phyloP scores from a whole-genome alignment of 2,888 invertebrate species.

The Rhabditoides inermis region DNA sequence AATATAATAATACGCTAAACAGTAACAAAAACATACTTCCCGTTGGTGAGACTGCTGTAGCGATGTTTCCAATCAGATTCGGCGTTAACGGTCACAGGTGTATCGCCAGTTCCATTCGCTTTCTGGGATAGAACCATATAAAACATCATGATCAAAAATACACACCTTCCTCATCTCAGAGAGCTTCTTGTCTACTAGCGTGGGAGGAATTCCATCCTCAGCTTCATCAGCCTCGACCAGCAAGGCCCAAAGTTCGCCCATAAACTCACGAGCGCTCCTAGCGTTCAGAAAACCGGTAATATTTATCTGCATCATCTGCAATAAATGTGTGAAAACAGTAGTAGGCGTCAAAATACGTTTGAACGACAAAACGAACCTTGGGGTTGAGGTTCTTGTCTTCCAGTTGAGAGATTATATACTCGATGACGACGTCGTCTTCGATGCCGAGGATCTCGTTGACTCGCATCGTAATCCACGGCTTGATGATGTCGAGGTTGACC shows the following conservation, averaged over 20 bases:
- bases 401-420: constrained; percentile 95
- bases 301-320: constrained; percentile 74
- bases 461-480: constrained; percentile 96
- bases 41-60: constrained; percentile 1
- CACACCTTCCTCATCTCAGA: constrained; percentile 86
- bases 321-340: neutral
- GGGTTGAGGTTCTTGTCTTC: constrained; percentile 66
- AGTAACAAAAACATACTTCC: no score
- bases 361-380: constrained; percentile 28
- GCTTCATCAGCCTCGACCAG: constrained; percentile 77
- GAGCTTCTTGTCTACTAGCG: constrained; percentile 87
- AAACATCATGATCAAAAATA: no score
- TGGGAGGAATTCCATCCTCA: constrained; percentile 86
- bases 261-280: constrained; percentile 89
- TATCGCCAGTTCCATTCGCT: neutral
- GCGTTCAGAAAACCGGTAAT: constrained; percentile 97
- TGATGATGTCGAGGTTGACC: constrained; percentile 90
- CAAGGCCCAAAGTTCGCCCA: constrained; percentile 92
- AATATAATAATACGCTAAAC: neutral
- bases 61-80: constrained; percentile 28
- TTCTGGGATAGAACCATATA: no score
- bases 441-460: constrained; percentile 89
- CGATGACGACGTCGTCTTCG: constrained; percentile 96
- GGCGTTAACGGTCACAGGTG: constrained; percentile 1
- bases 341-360: neutral